Evolutionary conservation across 1,140 invertebrate genomes (phyloP).

Genomic region (Lepidurus packardi): DNA sequence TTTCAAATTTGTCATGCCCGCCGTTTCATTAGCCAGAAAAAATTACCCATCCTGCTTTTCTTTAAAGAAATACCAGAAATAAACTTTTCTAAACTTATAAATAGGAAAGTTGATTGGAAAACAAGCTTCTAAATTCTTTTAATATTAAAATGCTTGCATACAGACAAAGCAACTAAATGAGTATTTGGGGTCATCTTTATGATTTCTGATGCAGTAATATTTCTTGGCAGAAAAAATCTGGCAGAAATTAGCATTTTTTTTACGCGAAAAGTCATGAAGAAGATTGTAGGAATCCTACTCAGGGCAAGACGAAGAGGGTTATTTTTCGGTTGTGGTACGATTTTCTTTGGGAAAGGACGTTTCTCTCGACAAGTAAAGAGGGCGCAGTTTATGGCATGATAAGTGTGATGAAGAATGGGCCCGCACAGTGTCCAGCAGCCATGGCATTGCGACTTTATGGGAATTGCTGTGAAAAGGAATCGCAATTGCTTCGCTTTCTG

Average conservation of each 20-base stretch:
- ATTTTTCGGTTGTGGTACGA: neutral
- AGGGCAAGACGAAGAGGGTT: neutral
- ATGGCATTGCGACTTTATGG: neutral
- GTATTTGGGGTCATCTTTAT: no score
- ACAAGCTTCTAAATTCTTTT: neutral
- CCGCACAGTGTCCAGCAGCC: conserved; percentile 12
- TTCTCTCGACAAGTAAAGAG: neutral
- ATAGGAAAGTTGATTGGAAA: neutral
- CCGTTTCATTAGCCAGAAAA: no score
- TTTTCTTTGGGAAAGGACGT: neutral
- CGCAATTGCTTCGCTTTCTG: conserved; percentile 17
- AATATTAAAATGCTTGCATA: no score
- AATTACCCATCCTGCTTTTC: no score
- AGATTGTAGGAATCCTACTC: neutral
- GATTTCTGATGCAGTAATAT: no score
- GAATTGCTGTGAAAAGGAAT: neutral
- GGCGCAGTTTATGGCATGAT: conserved; percentile 2
- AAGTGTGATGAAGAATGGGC: conserved; percentile 18
- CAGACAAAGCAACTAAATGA: no score
- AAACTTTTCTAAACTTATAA: no score
- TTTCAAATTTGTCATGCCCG: no score
- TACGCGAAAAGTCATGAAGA: neutral
- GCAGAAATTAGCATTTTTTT: no score
- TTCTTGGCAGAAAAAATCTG: no score
- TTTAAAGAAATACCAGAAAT: no score